Percentiles rank a stretch among this genome's conserved stretches.
These are phyloP conservation scores for Gadus macrocephalus DNA, from an alignment of 2,113 vertebrate species.

Conservation along the genomic window DNA sequence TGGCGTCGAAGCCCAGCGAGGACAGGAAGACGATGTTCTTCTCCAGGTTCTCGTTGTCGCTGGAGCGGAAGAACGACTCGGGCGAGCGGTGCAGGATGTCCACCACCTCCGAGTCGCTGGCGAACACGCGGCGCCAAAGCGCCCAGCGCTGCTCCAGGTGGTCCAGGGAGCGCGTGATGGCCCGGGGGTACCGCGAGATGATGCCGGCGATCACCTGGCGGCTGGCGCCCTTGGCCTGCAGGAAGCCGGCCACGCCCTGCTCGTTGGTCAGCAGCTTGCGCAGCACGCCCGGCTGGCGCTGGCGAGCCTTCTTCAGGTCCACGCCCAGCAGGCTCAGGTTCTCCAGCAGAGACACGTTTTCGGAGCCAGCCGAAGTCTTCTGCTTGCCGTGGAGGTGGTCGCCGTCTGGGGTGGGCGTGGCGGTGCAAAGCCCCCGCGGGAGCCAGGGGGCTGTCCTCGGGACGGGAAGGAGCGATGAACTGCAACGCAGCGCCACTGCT, in stretches of 20 bases:
- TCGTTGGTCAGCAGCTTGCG: conserved; percentile 68
- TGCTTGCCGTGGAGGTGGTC: not conserved
- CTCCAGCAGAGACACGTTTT: conserved; percentile 69
- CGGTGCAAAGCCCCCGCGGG: conserved; percentile 22
- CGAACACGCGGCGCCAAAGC: conserved; percentile 76
- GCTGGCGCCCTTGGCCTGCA: conserved; percentile 72
- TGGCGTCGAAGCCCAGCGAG: conserved; percentile 67
- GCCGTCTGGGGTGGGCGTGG: not conserved
- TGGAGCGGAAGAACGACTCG: conserved; percentile 78
- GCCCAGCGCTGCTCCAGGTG: conserved; percentile 74
- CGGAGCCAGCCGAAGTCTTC: not conserved
- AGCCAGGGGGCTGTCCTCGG: conserved; percentile 1
- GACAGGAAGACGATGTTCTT: conserved; percentile 74
- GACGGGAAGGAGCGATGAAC: conserved; percentile 5
- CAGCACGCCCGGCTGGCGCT: conserved; percentile 69
- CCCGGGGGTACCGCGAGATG: conserved; percentile 74
- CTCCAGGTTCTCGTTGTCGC: conserved; percentile 70
- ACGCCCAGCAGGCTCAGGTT: conserved; percentile 72
- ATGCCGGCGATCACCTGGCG: conserved; percentile 64
- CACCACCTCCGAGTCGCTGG: conserved; percentile 70
- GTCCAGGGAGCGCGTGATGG: conserved; percentile 67
- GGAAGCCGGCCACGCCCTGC: conserved; percentile 65
- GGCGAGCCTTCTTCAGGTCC: conserved; percentile 66
- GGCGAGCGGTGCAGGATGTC: conserved; percentile 73
- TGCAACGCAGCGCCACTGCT: not conserved